These are phyloP conservation scores for Melanophora roralis DNA, from an alignment of 2,888 invertebrate species.

Conservation along the genomic window DNA sequence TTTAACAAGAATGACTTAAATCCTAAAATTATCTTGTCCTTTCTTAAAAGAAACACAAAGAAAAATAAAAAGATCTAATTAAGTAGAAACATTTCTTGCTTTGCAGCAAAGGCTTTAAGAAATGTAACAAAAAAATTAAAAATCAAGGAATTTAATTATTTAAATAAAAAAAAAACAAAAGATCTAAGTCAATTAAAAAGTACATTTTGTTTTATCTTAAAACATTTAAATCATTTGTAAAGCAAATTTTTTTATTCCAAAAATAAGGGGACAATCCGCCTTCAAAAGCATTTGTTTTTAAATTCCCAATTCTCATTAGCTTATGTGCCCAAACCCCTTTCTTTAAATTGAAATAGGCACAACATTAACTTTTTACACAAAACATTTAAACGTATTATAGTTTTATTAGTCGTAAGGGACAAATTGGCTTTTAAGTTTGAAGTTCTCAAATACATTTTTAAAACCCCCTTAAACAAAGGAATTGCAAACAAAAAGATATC, in stretches of 20 bases:
- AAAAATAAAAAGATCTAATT: conserved; percentile 11
- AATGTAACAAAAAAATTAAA: no score
- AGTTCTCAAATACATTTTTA: conserved; percentile 12
- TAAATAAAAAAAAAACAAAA: no score
- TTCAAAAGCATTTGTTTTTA: not conserved
- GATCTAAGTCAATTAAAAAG: no score
- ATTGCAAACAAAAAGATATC: conserved; percentile 31
- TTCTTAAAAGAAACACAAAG: not conserved
- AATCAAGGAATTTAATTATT: no score
- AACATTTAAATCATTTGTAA: no score
- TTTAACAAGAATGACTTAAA: not conserved
- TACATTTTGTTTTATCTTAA: no score
- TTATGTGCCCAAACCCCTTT: no score
- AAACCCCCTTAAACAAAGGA: conserved; percentile 30
- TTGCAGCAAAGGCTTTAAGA: no score
- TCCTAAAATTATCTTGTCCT: not conserved
- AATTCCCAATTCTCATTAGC: no score
- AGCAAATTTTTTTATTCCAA: no score
- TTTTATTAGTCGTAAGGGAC: conserved; percentile 23
- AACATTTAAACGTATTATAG: not conserved
- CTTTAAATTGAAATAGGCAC: no score
- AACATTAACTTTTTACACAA: not conserved
- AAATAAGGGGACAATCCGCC: no score
- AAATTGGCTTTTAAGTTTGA: conserved; percentile 32
- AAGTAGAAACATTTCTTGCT: not conserved